Percentiles rank a stretch among this genome's conserved stretches.
Evolutionary conservation across 2,113 vertebrate genomes (phyloP).

Genomic region (Craseonycteris thonglongyai): DNA sequence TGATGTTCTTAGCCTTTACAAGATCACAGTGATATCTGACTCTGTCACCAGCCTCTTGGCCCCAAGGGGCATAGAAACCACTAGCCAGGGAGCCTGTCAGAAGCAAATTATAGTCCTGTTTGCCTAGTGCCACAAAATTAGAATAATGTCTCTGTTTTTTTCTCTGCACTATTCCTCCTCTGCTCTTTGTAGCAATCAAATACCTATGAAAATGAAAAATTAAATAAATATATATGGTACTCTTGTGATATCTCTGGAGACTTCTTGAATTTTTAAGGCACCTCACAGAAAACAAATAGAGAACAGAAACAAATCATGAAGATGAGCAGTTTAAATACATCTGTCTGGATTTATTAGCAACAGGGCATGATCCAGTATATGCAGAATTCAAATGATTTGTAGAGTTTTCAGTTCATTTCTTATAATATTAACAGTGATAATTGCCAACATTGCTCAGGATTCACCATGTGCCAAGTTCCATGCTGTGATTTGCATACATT

Average conservation of each 20-base stretch:
- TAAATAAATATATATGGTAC: not conserved
- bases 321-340: not conserved
- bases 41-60: too few relatives aligned
- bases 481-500: not conserved
- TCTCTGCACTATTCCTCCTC: not conserved
- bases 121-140: not conserved
- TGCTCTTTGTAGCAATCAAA: not conserved
- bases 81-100: not conserved
- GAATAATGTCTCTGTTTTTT: not conserved
- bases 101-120: not conserved
- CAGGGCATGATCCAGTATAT: not conserved
- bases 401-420: not conserved
- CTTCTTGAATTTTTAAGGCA: not conserved
- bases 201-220: not conserved
- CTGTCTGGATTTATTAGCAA: not conserved
- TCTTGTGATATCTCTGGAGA: not conserved
- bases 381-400: not conserved
- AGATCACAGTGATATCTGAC: not conserved
- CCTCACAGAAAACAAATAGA: constrained; percentile 7
- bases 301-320: not conserved
- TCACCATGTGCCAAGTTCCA: not conserved
- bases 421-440: not conserved
- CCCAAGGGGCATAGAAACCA: too few relatives aligned
- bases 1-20: not conserved
- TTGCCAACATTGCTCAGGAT: not conserved